Percentiles rank a stretch among this genome's conserved stretches.
Conservation (phyloP, 2,797 vertebrate genomes). For the Acanthornis magna region DNA sequence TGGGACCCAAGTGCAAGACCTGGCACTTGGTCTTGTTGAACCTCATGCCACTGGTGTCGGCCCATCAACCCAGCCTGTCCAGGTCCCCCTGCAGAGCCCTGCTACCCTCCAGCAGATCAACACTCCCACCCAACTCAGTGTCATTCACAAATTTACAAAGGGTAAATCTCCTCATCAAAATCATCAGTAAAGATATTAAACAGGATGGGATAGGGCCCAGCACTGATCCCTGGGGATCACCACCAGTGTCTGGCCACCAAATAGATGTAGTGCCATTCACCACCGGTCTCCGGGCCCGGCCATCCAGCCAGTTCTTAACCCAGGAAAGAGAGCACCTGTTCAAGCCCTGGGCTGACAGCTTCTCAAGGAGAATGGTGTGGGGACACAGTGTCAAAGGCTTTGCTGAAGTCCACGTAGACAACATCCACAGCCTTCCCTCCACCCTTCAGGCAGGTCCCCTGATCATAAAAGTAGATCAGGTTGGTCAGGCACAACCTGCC, state of each 20-base stretch:
- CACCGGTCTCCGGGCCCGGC: fast-evolving
- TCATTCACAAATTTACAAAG: not conserved
- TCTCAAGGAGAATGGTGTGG: not conserved
- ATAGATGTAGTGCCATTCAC: not conserved
- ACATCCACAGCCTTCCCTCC: not conserved
- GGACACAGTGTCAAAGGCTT: not conserved
- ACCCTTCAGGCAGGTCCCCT: not conserved
- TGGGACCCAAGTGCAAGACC: not conserved
- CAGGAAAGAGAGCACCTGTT: not conserved
- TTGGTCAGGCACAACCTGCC: not conserved
- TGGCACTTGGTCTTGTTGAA: not conserved
- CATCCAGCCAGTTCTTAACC: not conserved
- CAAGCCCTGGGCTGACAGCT: not conserved
- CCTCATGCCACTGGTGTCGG: fast-evolving
- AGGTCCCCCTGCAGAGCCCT: not conserved
- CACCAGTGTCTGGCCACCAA: fast-evolving
- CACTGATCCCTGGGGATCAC: no score
- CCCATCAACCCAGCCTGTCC: not conserved
- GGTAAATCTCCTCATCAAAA: not conserved
- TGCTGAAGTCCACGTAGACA: not conserved
- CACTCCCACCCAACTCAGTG: not conserved
- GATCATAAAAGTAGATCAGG: not conserved
- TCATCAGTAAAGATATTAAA: not conserved
- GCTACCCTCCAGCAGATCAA: not conserved
- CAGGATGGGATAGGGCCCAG: not conserved